Conservation (phyloP, 2,113 vertebrate species). For the Lamprotornis superbus region DNA sequence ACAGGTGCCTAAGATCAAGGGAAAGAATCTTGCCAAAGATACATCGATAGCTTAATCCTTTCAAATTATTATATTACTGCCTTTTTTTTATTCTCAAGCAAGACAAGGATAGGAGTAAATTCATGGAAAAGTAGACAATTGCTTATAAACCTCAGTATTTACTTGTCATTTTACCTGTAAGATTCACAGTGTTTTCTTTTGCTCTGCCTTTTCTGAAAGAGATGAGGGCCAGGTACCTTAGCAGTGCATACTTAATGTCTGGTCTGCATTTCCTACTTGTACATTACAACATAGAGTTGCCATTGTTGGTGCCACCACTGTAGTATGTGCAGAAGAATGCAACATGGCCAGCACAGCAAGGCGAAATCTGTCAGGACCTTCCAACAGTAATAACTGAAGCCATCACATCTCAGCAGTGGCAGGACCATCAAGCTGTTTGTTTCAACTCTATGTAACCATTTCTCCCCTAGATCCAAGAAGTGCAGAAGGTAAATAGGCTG, state of each 20-base stretch:
- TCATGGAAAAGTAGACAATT: not conserved
- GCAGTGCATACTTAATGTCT: not conserved
- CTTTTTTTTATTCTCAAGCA: not conserved
- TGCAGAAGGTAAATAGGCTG: not conserved
- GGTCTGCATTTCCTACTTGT: not conserved
- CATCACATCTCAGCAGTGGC: not conserved
- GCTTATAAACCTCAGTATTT: not conserved
- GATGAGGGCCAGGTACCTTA: not conserved
- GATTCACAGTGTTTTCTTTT: not conserved
- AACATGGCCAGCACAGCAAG: not conserved
- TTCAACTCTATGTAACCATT: not conserved
- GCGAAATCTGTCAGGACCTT: not conserved
- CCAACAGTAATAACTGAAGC: not conserved
- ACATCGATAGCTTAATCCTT: not conserved
- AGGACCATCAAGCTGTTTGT: not conserved
- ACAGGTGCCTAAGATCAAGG: not conserved
- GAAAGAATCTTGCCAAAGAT: not conserved
- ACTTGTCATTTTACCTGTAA: not conserved
- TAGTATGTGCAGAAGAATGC: not conserved
- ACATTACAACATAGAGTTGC: not conserved
- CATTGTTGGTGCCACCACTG: not conserved
- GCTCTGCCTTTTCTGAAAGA: not conserved
- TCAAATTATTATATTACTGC: not conserved
- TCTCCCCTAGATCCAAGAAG: not conserved
- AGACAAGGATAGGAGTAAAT: not conserved